Percentiles rank a stretch among this genome's conserved stretches.
These are phyloP conservation scores for Myocastor coypus DNA, from an alignment of 2,113 vertebrate genomes.

Conservation along the genomic window DNA sequence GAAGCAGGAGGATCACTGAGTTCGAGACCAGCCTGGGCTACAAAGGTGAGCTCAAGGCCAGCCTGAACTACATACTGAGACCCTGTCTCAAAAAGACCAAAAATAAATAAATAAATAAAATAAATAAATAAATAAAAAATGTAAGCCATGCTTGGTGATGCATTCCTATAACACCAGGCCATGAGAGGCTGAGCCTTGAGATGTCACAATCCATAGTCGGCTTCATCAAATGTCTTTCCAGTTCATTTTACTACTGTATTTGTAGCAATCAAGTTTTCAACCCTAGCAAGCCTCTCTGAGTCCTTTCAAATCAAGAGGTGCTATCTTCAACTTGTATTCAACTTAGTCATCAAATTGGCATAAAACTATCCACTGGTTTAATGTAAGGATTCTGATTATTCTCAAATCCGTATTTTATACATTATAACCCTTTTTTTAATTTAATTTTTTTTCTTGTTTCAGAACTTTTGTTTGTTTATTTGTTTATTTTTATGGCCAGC, in stretches of 20 bases:
- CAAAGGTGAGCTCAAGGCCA: too few species aligned
- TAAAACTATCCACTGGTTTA: slow-evolving; percentile 94
- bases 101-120: too few species aligned
- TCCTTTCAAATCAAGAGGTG: slow-evolving; percentile 94
- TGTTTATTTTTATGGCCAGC: too few species aligned
- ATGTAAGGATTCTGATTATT: slow-evolving; percentile 96
- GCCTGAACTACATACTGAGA: too few species aligned
- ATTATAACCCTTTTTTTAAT: slow-evolving; percentile 94
- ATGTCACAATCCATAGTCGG: slow-evolving; percentile 92
- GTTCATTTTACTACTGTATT: slow-evolving; percentile 95
- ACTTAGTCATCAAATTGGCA: slow-evolving; percentile 90
- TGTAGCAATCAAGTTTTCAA: slow-evolving; percentile 95
- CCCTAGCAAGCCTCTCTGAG: slow-evolving; percentile 92
- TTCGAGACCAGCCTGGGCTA: too few species aligned
- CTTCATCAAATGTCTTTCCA: slow-evolving; percentile 94
- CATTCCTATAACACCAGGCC: too few species aligned
- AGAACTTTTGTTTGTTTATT: too few species aligned
- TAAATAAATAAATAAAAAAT: too few species aligned
- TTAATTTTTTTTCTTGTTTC: too few species aligned
- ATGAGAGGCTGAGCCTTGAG: background rate
- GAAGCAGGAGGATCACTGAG: too few species aligned
- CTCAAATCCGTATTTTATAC: slow-evolving; percentile 96
- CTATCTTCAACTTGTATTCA: slow-evolving; percentile 95
- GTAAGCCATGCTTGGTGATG: too few species aligned
- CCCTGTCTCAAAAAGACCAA: too few species aligned